Evolutionary conservation across 2,113 vertebrate species (phyloP), one percentile per base, ranked within the genome.

Genomic region (Stegostoma tigrinum): DNA sequence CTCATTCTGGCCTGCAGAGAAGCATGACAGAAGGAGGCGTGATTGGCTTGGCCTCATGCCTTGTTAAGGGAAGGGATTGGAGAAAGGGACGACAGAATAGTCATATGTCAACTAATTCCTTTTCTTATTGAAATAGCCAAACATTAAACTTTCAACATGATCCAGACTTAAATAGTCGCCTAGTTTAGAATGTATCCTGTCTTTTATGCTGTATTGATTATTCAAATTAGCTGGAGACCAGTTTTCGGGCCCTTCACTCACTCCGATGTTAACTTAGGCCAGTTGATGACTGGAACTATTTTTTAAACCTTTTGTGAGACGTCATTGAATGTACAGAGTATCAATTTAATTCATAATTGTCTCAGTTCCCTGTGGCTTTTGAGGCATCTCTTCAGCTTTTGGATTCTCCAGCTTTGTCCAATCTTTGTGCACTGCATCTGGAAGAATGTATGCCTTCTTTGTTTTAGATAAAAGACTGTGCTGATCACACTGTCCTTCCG

Each of bases 391-490:
- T 87, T 55, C 61, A 38, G 17, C 34, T 61, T 95, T 48, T 45
- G 42, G 93, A 27, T 95, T 95, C 61, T 93, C 2, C 21, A 27
- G 6, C 66, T 15, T 70, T n/a, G 21, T n/a, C 17, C 38, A 52
- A 87, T 21, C 42, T 48, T 21, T 48, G 42, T 89, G 48, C 24
- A 38, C n/a, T 95, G 95, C 64, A 30, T 95, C 55, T 55, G 24
- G 23, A 89, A 68, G 70, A 94, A 68, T 3, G 38, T 23, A 94
- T 97, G 96, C 96, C 75, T 42, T 52, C 78, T 68, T 94, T 48
- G 6, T 64, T 70, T 7, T 97, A 99, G 99, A 98, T 99, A 70
- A 99, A 99, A 96, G 99, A 99, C 97, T 99, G 98, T 96, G 97
- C 98, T 96, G 99, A 99, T 95, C 99, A 99, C 96, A 98, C 97